Evolutionary conservation across 2,888 invertebrate species (phyloP), one percentile per base, ranked within the genome.

Genomic region (Bugula neritina): DNA sequence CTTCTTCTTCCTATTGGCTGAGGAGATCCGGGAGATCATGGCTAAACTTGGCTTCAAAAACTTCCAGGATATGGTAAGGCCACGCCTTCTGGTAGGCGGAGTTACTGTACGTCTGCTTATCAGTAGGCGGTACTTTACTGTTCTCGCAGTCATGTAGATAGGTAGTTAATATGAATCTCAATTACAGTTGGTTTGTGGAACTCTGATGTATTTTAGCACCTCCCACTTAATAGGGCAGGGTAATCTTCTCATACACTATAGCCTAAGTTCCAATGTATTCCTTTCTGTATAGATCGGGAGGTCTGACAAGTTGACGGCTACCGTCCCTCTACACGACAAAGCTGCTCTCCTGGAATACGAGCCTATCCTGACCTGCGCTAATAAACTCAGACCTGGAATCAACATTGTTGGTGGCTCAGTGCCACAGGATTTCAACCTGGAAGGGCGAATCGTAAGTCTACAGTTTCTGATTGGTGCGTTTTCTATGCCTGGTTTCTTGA

Each of bases 1-100:
- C 86, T 99, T 93, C 83, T 88, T 99, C 81, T 98, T 99, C 85
- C 92, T 97, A 90, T 85, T 99, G 73, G 99, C 98, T 35, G 99
- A 99, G 85, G 99, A 99, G 89, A 92, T 93, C 55, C 25, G 99
- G 69, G 86, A 88, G 73, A 90, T 92, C 80, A 94, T 99, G 93
- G 93, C 97, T 0, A 90, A 89, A 71, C 86, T 99, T 75, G 98
- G 99, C 1, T 90, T 97, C 57, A 87, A 90, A 21, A 89, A 88
- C 75, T 92, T 94, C 88, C 92, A 93, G 83, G 94, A 97, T 77
- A 86, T 97, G 72, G 90, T 99, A 77, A 96, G 96, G 0, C 90
- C 94, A 72, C 94, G 94, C 0, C 95, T 96, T 85, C n/a, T n/a
- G n/a, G n/a, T n/a, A n/a, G n/a, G n/a, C n/a, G n/a, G n/a, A n/a